These are phyloP conservation scores for Silurus asotus DNA, from an alignment of 2,113 vertebrate genomes.

Conservation along the genomic window DNA sequence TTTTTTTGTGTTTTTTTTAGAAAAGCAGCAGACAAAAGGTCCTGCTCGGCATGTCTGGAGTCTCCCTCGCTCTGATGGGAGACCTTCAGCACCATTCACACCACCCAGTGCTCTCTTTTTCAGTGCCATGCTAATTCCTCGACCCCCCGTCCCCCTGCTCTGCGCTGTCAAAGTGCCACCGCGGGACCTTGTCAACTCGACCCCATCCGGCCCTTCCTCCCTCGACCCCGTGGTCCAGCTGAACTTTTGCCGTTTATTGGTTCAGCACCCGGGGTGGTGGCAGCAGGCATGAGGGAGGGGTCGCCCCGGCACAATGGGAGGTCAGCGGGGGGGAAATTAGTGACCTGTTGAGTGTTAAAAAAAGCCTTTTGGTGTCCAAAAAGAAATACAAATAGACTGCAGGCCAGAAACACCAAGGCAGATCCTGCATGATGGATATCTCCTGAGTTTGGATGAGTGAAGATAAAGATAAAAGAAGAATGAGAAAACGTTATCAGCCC, in stretches of 20 bases:
- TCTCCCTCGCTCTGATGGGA: slow-evolving; percentile 64
- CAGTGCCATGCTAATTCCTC: slow-evolving; percentile 73
- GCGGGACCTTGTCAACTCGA: slow-evolving; percentile 72
- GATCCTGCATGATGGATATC: background rate
- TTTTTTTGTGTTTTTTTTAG: slow-evolving; percentile 37
- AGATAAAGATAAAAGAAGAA: background rate
- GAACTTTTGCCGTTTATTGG: slow-evolving; percentile 84
- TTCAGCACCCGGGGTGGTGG: slow-evolving; percentile 70
- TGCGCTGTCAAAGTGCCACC: slow-evolving; percentile 64
- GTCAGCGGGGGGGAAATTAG: slow-evolving; percentile 86
- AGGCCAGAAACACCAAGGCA: background rate
- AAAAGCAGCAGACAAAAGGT: slow-evolving; percentile 53
- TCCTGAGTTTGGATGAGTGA: background rate
- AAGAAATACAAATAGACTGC: slow-evolving; percentile 69
- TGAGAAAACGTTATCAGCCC: background rate
- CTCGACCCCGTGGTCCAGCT: slow-evolving; percentile 71
- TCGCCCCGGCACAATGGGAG: slow-evolving; percentile 78
- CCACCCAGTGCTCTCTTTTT: slow-evolving; percentile 72
- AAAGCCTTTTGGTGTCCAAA: slow-evolving; percentile 69
- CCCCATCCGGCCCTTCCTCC: slow-evolving; percentile 60
- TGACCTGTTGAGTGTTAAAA: slow-evolving; percentile 87
- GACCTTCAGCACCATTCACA: slow-evolving; percentile 67
- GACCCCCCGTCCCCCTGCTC: slow-evolving; percentile 56
- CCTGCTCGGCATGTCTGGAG: slow-evolving; percentile 59
- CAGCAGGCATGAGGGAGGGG: slow-evolving; percentile 64